Conservation (phyloP, 2,888 invertebrate genomes). For the Polymixis flavicincta region DNA sequence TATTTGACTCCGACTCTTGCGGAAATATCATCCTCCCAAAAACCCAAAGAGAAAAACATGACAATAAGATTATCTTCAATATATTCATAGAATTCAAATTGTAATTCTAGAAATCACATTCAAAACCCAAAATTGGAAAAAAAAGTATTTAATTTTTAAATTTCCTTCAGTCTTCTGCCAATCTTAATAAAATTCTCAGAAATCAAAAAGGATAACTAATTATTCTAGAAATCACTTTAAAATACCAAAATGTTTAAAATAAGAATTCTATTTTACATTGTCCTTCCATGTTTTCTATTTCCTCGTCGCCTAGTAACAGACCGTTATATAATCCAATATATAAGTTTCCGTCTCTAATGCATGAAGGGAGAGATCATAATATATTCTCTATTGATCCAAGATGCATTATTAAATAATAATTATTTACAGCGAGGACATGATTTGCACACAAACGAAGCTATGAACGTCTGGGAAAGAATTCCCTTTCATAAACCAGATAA, state of each 20-base stretch:
- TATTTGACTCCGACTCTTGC: not conserved
- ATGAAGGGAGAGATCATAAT: conserved; percentile 34
- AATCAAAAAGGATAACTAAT: not conserved
- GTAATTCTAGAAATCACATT: too few species aligned
- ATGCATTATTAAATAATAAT: conserved; percentile 61
- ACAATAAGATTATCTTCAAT: not conserved
- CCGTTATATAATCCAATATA: conserved; percentile 50
- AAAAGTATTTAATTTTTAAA: not conserved
- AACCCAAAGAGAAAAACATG: not conserved
- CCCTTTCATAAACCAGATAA: conserved; percentile 38
- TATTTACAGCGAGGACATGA: conserved; percentile 42
- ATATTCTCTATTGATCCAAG: conserved; percentile 34
- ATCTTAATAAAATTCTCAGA: not conserved
- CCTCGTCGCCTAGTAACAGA: conserved; percentile 17
- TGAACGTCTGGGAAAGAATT: conserved; percentile 54
- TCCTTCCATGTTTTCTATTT: conserved; percentile 36
- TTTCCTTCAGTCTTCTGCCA: not conserved
- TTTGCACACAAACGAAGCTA: conserved; percentile 59
- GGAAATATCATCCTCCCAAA: not conserved
- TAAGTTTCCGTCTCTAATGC: conserved; percentile 45
- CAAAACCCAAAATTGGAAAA: not conserved
- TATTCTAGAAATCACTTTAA: not conserved
- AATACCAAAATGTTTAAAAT: not conserved
- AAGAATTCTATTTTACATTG: not conserved
- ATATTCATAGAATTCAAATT: too few species aligned